Evolutionary conservation across 1,140 invertebrate species (phyloP), one percentile per base, ranked within the genome.

Genomic region (Anoplophora glabripennis): DNA sequence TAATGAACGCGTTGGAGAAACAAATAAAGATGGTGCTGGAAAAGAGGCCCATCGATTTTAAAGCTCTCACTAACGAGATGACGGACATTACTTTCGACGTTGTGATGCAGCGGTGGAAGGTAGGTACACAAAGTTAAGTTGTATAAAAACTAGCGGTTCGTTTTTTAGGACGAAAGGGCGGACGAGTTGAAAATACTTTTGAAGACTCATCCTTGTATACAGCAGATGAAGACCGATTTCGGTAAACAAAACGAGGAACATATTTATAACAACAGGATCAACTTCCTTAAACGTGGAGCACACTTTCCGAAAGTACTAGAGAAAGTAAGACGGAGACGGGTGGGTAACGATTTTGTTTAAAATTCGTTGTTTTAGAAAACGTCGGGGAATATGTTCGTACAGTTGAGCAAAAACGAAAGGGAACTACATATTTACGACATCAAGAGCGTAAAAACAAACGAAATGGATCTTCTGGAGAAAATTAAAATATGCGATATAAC

Each of bases 1-100:
- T 73, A 7, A 59, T 74, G 47, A 55, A 63, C 21, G 65, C 70
- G 12, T 53, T 74, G 36, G 44, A 70, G 42, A 67, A 68, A 52
- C 71, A 72, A 70, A 53, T 72, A 1, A 55, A 53, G 41, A 64
- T 66, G 34, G 66, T 65, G 4, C 47, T 74, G 17, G 57, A 66
- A 17, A 61, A 51, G 17, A 69, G 63, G 48, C 71, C 71, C 1
- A 56, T 54, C 35, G 55, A 65, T 47, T 71, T 72, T 33, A 67
- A 66, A 52, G 28, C 57, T 35, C 34, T 74, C 15, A 68, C 66
- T 0, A 47, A 57, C 7, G 47, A 67, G 21, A 65, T 74, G 63
- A 59, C 48, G 7, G 57, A 60, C 21, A 63, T 56, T 8, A 60
- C 59, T 8, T 72, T 71, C 58, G 41, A 63, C 12, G 46, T 11